Percentiles rank a stretch among this genome's conserved stretches.
Evolutionary conservation across 2,797 vertebrate species (phyloP).

Genomic region (Allobates femoralis): DNA sequence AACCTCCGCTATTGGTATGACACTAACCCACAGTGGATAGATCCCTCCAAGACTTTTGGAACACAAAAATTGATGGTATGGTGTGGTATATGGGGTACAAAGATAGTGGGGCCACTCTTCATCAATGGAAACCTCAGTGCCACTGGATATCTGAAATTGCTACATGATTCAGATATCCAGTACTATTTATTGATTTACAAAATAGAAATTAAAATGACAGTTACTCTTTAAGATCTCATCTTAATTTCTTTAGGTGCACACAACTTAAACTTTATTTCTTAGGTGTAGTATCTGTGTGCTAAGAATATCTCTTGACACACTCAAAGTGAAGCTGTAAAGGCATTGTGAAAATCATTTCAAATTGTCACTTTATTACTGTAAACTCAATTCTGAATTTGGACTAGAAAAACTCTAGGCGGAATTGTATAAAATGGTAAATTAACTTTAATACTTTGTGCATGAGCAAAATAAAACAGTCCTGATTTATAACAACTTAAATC

Average conservation of each 20-base stretch:
- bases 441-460: conserved; percentile 11
- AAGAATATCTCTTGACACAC: not conserved
- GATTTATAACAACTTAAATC: conserved; percentile 2
- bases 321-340: not conserved
- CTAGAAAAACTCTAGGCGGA: conserved; percentile 1
- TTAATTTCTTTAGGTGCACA: not conserved
- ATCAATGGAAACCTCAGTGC: too few species aligned
- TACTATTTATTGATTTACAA: too few species aligned
- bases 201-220: too few species aligned
- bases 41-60: too few species aligned
- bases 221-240: not conserved
- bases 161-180: too few species aligned
- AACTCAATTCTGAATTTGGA: not conserved
- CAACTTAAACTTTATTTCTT: not conserved
- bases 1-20: too few species aligned
- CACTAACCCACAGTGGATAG: too few species aligned
- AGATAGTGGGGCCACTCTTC: too few species aligned
- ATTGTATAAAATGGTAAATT: not conserved
- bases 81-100: too few species aligned
- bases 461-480: not conserved
- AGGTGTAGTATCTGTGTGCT: not conserved
- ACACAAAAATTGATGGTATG: too few species aligned
- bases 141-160: too few species aligned
- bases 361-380: conserved; percentile 1
- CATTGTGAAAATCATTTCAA: not conserved